Evolutionary conservation across 1,140 invertebrate genomes (phyloP).

Genomic region (Cyclina sinensis): DNA sequence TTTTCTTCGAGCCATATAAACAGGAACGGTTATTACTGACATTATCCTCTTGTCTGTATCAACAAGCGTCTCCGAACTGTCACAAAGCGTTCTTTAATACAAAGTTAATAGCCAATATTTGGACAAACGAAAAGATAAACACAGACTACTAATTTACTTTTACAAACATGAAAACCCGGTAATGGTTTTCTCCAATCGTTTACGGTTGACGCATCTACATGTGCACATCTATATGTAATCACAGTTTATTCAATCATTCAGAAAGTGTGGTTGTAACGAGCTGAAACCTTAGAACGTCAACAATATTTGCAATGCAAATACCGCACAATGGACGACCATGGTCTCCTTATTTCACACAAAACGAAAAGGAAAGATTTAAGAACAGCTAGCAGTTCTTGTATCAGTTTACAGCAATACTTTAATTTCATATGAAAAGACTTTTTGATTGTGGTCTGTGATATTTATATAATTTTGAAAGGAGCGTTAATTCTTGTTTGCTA

Average conservation of each 20-base stretch:
- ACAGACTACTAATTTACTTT: not conserved
- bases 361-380: conserved; percentile 3
- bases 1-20: no score
- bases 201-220: not conserved
- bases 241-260: conserved; percentile 10
- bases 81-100: not conserved
- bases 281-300: conserved; percentile 27
- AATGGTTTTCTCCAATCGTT: not conserved
- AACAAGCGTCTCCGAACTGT: conserved; percentile 13
- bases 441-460: conserved; percentile 24
- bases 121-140: not conserved
- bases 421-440: not conserved
- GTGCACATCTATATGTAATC: not conserved
- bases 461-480: conserved; percentile 32
- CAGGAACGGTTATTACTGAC: no score
- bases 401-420: conserved; percentile 8
- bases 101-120: conserved; percentile 22
- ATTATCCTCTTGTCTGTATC: not conserved
- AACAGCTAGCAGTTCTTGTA: conserved; percentile 20
- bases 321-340: conserved; percentile 25
- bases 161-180: conserved; percentile 4
- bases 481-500: conserved; percentile 26
- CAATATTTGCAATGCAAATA: conserved; percentile 42
- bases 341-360: not conserved
- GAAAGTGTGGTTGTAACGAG: not conserved